Conservation (phyloP, 1,140 invertebrate genomes). For the Pteromalus puparum region DNA sequence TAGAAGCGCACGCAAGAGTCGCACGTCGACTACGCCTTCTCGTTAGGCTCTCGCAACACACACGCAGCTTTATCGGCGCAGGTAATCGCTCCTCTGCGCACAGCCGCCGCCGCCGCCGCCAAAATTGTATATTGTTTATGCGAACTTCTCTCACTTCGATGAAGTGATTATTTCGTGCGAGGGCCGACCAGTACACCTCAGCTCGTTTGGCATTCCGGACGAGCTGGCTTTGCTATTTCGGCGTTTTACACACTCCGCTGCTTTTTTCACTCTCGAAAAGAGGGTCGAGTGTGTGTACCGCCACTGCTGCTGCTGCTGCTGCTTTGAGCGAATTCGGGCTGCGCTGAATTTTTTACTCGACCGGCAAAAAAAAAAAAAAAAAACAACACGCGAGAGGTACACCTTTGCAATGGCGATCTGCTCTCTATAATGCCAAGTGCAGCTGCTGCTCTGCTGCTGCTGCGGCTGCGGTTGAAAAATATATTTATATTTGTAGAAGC, state of each 20-base stretch:
- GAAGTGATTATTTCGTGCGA: slow-evolving; percentile 53
- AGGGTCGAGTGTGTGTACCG: neutral
- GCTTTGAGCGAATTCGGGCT: neutral
- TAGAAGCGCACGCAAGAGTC: slow-evolving; percentile 21
- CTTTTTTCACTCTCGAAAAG: neutral
- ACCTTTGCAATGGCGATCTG: no score
- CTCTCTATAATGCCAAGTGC: neutral
- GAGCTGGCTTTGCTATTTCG: neutral
- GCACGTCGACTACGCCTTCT: neutral
- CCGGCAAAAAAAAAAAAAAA: slow-evolving; percentile 28
- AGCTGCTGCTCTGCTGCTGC: no score
- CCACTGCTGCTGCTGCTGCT: no score
- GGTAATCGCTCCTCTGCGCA: neutral
- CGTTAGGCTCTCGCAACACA: neutral
- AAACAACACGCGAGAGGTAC: neutral
- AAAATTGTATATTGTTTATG: slow-evolving; percentile 32
- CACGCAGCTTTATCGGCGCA: neutral
- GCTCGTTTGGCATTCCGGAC: neutral
- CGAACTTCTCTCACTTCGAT: slow-evolving; percentile 48
- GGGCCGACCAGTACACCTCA: neutral
- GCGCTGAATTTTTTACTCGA: neutral
- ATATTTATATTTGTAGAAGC: neutral
- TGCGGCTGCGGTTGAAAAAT: neutral
- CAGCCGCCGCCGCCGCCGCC: neutral
- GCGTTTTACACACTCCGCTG: neutral